Conservation (phyloP, 2,888 invertebrate genomes). For the Epicampocera succincta region DNA sequence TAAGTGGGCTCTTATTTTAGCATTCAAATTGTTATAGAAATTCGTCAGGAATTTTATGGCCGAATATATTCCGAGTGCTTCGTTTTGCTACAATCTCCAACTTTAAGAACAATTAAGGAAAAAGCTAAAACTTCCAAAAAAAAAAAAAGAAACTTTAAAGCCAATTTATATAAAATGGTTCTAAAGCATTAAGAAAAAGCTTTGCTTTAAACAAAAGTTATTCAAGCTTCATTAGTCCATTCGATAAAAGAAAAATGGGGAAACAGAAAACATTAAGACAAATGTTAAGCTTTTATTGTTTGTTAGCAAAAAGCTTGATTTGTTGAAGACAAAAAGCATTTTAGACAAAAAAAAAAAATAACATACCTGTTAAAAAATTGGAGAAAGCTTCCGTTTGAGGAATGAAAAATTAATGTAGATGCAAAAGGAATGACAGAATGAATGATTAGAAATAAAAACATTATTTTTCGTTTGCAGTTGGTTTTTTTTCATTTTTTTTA, state of each 20-base stretch:
- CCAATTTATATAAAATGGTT: constrained; percentile 3
- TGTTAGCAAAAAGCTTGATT: constrained; percentile 47
- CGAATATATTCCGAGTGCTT: too few species aligned
- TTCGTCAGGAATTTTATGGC: too few species aligned
- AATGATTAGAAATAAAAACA: constrained; percentile 48
- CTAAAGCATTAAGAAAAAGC: constrained; percentile 47
- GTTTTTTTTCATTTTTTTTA: constrained; percentile 53
- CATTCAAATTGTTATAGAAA: too few species aligned
- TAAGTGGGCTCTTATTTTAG: too few species aligned
- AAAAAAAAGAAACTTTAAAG: not conserved
- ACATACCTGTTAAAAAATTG: not conserved
- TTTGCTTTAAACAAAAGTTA: constrained; percentile 41
- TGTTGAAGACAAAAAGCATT: not conserved
- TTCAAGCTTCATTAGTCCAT: constrained; percentile 22
- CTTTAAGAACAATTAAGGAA: too few species aligned
- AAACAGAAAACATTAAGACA: constrained; percentile 41
- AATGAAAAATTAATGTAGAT: constrained; percentile 17
- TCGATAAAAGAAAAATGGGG: not conserved
- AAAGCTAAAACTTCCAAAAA: not conserved
- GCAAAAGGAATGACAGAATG: constrained; percentile 13
- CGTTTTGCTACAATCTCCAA: too few species aligned
- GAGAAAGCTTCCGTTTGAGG: not conserved
- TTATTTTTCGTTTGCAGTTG: constrained; percentile 45
- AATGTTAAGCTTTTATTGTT: constrained; percentile 46
- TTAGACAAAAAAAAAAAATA: not conserved